Percentiles rank a stretch among this genome's conserved stretches.
Evolutionary conservation across 2,797 vertebrate genomes (phyloP).

Genomic region (Chiloscyllium punctatum): DNA sequence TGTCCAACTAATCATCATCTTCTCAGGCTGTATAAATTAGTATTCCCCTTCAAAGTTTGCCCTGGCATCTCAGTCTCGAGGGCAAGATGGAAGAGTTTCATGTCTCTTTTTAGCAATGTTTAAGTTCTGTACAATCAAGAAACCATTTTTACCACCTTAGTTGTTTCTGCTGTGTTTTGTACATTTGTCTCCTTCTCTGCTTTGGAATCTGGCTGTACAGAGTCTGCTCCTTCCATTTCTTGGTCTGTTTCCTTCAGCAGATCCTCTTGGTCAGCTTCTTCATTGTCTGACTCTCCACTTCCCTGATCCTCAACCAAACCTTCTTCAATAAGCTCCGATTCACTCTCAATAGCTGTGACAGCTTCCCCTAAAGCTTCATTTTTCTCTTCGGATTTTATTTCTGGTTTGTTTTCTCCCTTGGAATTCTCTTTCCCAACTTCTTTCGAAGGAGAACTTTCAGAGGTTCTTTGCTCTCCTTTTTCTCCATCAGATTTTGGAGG

Average conservation of each 20-base stretch:
- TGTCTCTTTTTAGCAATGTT: no score
- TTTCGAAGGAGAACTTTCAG: constrained; percentile 26
- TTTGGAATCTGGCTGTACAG: background rate
- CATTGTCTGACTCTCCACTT: constrained; percentile 64
- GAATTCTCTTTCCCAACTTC: background rate
- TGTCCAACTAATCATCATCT: no score
- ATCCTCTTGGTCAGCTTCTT: constrained; percentile 60
- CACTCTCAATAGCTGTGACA: constrained; percentile 21
- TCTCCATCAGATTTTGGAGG: constrained; percentile 29
- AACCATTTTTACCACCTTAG: background rate
- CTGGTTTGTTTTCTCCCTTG: background rate
- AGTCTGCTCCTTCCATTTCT: background rate
- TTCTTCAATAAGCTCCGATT: constrained; percentile 49
- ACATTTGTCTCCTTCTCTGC: background rate
- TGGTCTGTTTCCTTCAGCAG: constrained; percentile 39
- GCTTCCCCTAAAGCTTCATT: constrained; percentile 11
- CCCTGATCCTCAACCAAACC: constrained; percentile 63
- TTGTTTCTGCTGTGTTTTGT: background rate
- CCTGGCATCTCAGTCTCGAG: no score
- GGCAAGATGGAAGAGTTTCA: no score
- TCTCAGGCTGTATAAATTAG: no score
- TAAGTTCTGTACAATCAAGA: no score
- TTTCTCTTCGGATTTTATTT: constrained; percentile 17
- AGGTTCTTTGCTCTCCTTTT: constrained; percentile 29
- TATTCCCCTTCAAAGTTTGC: no score